Evolutionary conservation across 1,140 invertebrate species (phyloP), one percentile per base, ranked within the genome.

Genomic region (Laupala kohalensis): DNA sequence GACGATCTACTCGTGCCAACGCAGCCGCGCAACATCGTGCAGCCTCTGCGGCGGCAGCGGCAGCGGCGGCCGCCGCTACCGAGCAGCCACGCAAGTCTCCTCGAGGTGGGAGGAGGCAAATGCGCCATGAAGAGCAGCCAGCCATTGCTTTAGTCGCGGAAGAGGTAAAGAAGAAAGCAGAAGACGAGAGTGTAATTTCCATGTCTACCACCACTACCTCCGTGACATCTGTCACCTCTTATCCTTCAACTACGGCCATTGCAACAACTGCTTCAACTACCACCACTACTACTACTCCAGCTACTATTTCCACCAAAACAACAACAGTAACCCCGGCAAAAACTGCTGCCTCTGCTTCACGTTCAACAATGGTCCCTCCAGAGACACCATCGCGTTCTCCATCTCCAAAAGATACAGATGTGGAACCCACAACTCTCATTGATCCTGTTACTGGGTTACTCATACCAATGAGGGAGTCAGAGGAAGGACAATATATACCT

Each of bases 391-490:
- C n/a, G n/a, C 23, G 23, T n/a, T 66, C 64, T 5, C 23, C 37
- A n/a, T 9, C n/a, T 62, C 12, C 24, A 9, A 29, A 62, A 62
- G 73, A 79, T 23, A 79, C 80, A 73, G 77, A 76, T 19, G 78
- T 15, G 28, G 87, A 88, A 75, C 85, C 86, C 2, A 87, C 84
- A 76, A 85, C 82, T 15, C 77, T 91, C 12, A 89, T 92, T 26
- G 90, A 92, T 81, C 90, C 90, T 0, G 89, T 90, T 0, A 92
- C 90, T 2, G 91, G 90, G 12, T 82, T 90, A 74, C 80, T 92
- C 62, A 89, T 88, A 65, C 87, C 86, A 0, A 88, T 90, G 84
- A 81, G 86, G 74, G 87, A 90, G 75, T 88, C 87, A 29, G 89
- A 90, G 76, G 90, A 91, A 76, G 89, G 88, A 23, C 86, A 86